Conservation (phyloP, 2,888 invertebrate genomes). For the Pyrochroa serraticornis region DNA sequence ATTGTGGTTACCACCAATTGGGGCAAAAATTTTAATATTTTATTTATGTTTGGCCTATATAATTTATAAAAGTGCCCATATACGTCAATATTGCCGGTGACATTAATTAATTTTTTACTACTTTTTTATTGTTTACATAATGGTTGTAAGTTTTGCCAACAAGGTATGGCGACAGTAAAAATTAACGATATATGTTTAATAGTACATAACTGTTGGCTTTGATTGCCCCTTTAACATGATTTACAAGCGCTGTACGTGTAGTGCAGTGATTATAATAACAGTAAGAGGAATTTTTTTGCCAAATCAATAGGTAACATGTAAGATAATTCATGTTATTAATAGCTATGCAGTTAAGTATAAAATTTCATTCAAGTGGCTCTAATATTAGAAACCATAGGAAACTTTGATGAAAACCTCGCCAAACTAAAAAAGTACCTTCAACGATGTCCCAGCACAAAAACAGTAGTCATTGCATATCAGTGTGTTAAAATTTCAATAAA, state of each 20-base stretch:
- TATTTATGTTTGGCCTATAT: not conserved
- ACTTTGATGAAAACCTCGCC: too few species aligned
- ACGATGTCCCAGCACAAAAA: too few species aligned
- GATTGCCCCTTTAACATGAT: slow-evolving; percentile 14
- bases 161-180: slow-evolving; percentile 10
- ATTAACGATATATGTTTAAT: slow-evolving; percentile 9
- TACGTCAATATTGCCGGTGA: not conserved
- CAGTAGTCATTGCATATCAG: too few species aligned
- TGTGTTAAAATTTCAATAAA: too few species aligned
- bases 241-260: slow-evolving; percentile 1
- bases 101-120: not conserved
- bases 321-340: too few species aligned
- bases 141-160: slow-evolving; percentile 12
- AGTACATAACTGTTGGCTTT: slow-evolving; percentile 13
- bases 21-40: not conserved
- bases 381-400: too few species aligned
- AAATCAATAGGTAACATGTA: too few species aligned
- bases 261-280: too few species aligned
- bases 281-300: too few species aligned
- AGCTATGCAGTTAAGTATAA: too few species aligned
- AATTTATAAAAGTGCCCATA: not conserved
- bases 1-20: not conserved
- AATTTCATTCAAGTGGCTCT: too few species aligned
- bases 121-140: slow-evolving; percentile 13
- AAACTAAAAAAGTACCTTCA: too few species aligned